Base-by-base conservation (phyloP, 2,113 vertebrate species). In the Capreolus pygargus region DNA sequence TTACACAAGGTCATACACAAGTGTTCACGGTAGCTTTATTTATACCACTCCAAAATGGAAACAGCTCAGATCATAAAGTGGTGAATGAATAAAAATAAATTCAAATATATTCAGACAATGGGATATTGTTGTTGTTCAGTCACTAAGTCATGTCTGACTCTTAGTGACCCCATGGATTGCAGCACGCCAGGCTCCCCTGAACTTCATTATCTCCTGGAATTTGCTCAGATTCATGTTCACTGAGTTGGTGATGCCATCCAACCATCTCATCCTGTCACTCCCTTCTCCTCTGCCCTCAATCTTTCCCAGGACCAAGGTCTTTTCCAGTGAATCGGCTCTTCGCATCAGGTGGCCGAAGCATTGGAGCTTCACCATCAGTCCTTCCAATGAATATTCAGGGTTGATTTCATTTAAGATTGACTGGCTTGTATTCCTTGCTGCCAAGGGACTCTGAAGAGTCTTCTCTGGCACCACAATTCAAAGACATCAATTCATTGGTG, bases 41-140 rank as follows among this genome's bases (percentile, higher is more conserved):
- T 95, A 89, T 78, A 83, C 55, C 33, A 91, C 25, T 23, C 43
- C 76, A 85, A 96, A 95, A 43, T 70, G 67, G 55, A 96, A 95
- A 89, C 70, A 60, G n/a, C 61, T n/a, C 86, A 91, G 47, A 60
- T 95, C 27, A 61, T 43, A 78, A 93, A 79, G 19, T 60, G n/a
- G 55, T 78, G 36, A 92, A 83, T 92, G 39, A 96, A 89, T 89
- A 74, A 94, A 74, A 92, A 87, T 16, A 52, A 81, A 74, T 27
- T 90, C 21, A 13, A 33, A 70, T 50, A 50, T 39, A 79, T 50
- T 39, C 52, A 92, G 15, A 84, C 33, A 83, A 86, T 61, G 52
- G 45, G 36, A 86, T 83, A 50, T 85, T 84, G 93, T 39, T 39
- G 5, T 39, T 43, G 70, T 43, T 76, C 23, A 76, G 36, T 74